Base-by-base conservation (phyloP, 1,140 invertebrate genomes). In the Vanessa atalanta region DNA sequence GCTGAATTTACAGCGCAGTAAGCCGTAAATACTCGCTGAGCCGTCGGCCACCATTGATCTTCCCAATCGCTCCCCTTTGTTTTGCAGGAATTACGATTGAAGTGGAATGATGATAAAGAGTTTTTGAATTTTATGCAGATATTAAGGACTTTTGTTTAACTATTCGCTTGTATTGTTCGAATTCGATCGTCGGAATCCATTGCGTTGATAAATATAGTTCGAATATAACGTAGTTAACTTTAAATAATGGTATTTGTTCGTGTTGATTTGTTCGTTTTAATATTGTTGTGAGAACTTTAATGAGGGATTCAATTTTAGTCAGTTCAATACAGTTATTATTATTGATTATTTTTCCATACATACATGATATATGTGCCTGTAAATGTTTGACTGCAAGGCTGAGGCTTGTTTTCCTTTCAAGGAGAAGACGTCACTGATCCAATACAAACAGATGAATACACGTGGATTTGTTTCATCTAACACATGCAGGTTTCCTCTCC, bases 1-100 rank as follows among this genome's bases (percentile, higher is more conserved):
- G 76, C 15, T 75, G 79, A 80, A 84, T 90, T 90, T 87, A 90
- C 87, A 85, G 86, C 77, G 84, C 86, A 89, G 82, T 88, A 85
- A 80, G 73, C 84, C 78, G 86, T 88, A 87, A 89, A 88, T 88
- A 86, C 80, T 66, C 77, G 70, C 72, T 70, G 77, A 76, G 86
- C 83, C 85, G 79, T 72, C 81, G 85, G 86, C 83, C 79, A 83
- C 70, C 82, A 86, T 87, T 82, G 85, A 87, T 88, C 85, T 88
- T 83, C 69, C 73, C 73, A 79, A 70, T 72, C 65, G 73, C 23
- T 79, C 77, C 76, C 80, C 83, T 83, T 88, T 88, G 82, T 87
- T 88, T 84, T 79, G 76, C 72, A 78, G 74, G 76, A 81, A 89
- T 84, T 82, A 80, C 83, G 76, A 79, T 81, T 79, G 61, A 77